phyloP scores from a whole-genome alignment of 2,113 vertebrate species.

The Melospiza melodia region DNA sequence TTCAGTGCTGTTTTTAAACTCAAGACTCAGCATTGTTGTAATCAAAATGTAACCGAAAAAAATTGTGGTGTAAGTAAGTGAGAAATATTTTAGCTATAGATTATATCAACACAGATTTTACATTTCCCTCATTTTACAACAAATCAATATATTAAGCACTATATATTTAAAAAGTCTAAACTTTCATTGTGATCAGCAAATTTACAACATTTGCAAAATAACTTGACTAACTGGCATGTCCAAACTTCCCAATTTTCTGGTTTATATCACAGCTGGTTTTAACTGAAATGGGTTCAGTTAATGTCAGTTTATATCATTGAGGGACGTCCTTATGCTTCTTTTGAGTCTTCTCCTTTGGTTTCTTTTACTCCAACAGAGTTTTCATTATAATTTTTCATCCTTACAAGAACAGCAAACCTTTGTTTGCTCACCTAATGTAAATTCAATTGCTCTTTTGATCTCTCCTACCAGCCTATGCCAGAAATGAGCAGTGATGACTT shows the following conservation, averaged over 20 bases:
- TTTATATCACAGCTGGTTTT: not conserved
- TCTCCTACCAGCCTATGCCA: not conserved
- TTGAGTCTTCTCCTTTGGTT: not conserved
- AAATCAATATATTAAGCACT: not conserved
- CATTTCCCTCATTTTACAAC: not conserved
- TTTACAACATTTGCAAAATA: not conserved
- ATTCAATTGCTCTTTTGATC: constrained; percentile 7
- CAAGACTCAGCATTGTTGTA: not conserved
- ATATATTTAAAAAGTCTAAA: not conserved
- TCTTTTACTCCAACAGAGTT: not conserved
- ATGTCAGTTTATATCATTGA: not conserved
- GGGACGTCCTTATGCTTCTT: not conserved
- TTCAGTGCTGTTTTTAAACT: not conserved
- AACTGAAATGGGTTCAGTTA: not conserved
- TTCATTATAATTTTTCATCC: not conserved
- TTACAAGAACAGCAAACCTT: not conserved
- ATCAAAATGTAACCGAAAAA: not conserved
- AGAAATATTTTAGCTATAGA: not conserved
- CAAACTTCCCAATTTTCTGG: not conserved
- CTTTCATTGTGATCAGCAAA: not conserved
- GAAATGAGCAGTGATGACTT: not conserved
- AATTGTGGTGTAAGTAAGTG: not conserved
- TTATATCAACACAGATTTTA: not conserved
- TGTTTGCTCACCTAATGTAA: not conserved
- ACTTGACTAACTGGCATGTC: not conserved